These are phyloP conservation scores for Mionectes macconnelli DNA, from an alignment of 2,113 vertebrate species.

Conservation along the genomic window DNA sequence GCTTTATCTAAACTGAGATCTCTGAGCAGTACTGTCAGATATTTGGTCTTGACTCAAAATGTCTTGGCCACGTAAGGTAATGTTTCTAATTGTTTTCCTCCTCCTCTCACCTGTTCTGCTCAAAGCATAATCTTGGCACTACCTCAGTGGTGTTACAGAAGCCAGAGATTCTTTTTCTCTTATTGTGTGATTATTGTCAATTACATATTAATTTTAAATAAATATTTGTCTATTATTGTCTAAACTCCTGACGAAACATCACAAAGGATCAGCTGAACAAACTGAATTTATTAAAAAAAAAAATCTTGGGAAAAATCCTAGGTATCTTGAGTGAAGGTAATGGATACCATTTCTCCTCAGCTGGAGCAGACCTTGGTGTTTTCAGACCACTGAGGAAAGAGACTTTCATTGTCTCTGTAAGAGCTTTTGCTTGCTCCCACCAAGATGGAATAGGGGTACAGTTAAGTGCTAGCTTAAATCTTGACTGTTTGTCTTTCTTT, in stretches of 20 bases:
- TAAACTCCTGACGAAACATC: background rate
- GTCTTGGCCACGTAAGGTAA: background rate
- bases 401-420: background rate
- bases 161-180: background rate
- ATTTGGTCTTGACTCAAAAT: slow-evolving; percentile 22
- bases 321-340: background rate
- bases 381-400: background rate
- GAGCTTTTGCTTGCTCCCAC: background rate
- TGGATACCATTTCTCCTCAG: background rate
- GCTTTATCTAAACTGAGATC: slow-evolving; percentile 5
- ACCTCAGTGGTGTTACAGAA: background rate
- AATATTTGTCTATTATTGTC: background rate
- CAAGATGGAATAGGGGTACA: background rate
- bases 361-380: background rate
- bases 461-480: background rate
- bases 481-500: slow-evolving; percentile 16
- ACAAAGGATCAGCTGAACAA: background rate
- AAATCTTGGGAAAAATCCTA: background rate
- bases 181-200: background rate
- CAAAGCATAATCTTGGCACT: background rate
- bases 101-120: slow-evolving; percentile 26
- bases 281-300: background rate
- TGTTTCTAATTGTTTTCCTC: background rate
- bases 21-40: background rate
- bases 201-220: background rate